phyloP scores from a whole-genome alignment of 2,113 vertebrate species.

The Dendropsophus ebraccatus region DNA sequence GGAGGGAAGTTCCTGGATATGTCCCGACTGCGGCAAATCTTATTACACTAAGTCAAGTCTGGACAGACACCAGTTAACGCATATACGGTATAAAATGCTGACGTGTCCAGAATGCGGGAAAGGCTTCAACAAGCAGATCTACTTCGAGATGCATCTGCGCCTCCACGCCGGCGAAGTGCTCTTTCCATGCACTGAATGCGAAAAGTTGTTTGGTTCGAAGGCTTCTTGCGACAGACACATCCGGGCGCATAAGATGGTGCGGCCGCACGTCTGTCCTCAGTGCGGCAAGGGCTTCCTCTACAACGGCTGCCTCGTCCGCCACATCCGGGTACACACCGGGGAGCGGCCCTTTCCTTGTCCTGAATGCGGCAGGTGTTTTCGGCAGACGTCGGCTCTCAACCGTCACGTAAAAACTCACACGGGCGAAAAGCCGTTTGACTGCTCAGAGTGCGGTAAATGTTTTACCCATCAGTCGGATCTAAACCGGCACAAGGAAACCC shows the following conservation, averaged over 20 bases:
- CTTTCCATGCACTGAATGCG: constrained; percentile 1
- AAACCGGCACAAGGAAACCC: not conserved
- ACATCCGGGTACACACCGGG: constrained; percentile 82
- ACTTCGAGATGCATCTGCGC: constrained; percentile 22
- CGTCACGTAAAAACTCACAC: constrained; percentile 58
- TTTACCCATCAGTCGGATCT: constrained; percentile 3
- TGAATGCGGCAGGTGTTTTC: constrained; percentile 70
- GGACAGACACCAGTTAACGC: not conserved
- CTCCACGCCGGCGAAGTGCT: constrained; percentile 10
- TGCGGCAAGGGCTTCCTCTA: constrained; percentile 81
- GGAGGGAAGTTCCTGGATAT: not conserved
- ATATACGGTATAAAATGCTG: not conserved
- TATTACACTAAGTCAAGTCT: constrained; percentile 23
- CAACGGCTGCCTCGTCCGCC: constrained; percentile 78
- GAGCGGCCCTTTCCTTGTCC: constrained; percentile 80
- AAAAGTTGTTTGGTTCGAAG: not conserved
- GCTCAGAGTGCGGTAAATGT: not conserved
- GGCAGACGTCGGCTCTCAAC: constrained; percentile 62
- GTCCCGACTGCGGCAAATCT: not conserved
- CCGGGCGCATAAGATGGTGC: constrained; percentile 67
- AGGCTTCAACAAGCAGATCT: not conserved
- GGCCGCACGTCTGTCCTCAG: constrained; percentile 75
- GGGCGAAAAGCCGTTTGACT: not conserved
- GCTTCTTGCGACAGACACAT: constrained; percentile 16
- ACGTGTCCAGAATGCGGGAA: constrained; percentile 6